Evolutionary conservation across 2,888 invertebrate genomes (phyloP).

Genomic region (Lasioglossum leucozonium): DNA sequence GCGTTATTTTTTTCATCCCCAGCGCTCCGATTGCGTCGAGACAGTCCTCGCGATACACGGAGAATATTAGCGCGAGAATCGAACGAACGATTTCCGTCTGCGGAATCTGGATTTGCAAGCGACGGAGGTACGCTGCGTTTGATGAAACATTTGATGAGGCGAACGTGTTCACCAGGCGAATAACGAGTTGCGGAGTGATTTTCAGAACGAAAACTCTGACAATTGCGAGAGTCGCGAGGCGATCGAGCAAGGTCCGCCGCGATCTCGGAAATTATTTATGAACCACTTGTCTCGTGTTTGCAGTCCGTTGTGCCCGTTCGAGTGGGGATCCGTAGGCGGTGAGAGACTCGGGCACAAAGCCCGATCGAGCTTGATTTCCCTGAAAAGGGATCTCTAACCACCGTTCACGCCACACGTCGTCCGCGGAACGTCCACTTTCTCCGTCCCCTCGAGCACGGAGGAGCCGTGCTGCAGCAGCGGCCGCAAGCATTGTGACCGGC

Average conservation of each 20-base stretch:
- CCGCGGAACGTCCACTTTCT: constrained; percentile 48
- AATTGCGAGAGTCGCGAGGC: background rate
- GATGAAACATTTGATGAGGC: too few relatives aligned
- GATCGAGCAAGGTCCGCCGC: background rate
- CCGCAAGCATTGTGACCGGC: constrained; percentile 62
- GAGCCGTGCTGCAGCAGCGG: constrained; percentile 27
- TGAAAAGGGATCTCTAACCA: constrained; percentile 21
- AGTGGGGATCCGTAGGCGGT: background rate
- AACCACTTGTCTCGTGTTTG: constrained; percentile 8
- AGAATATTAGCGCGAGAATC: background rate
- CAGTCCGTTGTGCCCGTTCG: background rate
- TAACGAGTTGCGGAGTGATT: background rate
- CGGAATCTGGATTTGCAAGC: too few relatives aligned
- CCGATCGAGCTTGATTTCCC: constrained; percentile 11
- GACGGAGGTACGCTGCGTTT: too few relatives aligned
- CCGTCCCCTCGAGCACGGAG: constrained; percentile 6
- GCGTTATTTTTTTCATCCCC: constrained; percentile 3
- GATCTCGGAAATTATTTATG: constrained; percentile 7
- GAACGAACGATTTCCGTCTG: background rate
- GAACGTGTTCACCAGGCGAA: background rate
- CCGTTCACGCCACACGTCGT: constrained; percentile 7
- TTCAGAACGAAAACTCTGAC: background rate
- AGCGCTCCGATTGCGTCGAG: constrained; percentile 32
- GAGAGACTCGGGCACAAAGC: background rate
- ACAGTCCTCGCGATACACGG: background rate